These are phyloP conservation scores for Syrrhaptes paradoxus DNA, from an alignment of 2,113 vertebrate genomes.

Conservation along the genomic window DNA sequence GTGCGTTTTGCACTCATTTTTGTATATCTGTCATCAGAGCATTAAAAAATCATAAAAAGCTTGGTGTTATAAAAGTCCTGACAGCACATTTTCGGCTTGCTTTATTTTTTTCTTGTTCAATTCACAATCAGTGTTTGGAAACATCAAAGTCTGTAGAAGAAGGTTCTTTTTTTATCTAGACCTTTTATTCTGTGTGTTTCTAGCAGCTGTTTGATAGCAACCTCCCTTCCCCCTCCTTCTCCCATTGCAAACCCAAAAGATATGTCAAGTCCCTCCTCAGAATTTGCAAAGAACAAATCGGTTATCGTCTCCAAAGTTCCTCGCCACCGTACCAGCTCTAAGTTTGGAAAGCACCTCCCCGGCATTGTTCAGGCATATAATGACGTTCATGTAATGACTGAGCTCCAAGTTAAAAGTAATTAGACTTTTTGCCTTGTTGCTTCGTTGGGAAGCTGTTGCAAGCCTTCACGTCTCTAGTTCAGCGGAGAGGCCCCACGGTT, in stretches of 20 bases:
- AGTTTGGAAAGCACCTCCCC: neutral
- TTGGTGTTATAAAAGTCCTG: constrained; percentile 40
- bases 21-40: constrained; percentile 55
- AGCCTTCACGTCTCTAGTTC: neutral
- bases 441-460: neutral
- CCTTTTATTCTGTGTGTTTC: constrained; percentile 37
- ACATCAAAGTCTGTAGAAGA: constrained; percentile 53
- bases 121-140: constrained; percentile 48
- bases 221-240: neutral
- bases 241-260: neutral
- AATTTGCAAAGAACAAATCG: neutral
- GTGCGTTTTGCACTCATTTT: constrained; percentile 63
- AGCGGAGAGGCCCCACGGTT: neutral
- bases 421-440: neutral
- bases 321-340: neutral
- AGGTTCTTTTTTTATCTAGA: neutral
- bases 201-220: neutral
- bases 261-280: neutral
- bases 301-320: neutral
- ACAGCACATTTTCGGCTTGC: constrained; percentile 50
- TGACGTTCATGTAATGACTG: neutral
- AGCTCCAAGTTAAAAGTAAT: neutral
- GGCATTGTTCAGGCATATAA: neutral
- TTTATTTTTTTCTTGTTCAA: constrained; percentile 43
- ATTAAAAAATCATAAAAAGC: constrained; percentile 72